Evolutionary conservation across 2,113 vertebrate species (phyloP), one percentile per base, ranked within the genome.

Genomic region (Xenus cinereus): DNA sequence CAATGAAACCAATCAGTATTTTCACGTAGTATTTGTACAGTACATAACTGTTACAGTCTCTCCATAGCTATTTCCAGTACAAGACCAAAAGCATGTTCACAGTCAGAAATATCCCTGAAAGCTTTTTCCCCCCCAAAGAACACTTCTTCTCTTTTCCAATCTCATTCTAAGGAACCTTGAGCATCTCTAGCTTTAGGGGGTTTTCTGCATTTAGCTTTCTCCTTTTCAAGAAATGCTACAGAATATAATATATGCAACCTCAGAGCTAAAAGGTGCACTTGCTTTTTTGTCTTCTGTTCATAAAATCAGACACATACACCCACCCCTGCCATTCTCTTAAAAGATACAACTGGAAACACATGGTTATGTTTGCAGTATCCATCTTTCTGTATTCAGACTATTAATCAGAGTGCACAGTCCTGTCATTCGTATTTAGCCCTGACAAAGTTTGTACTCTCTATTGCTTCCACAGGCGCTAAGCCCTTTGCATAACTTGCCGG

Each of bases 201-300:
- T 88, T 91, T 94, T 87, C 35, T 93, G 71, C 82, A 96, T 77
- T 95, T 85, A 76, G 46, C 33, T 69, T 53, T 87, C 71, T 79
- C 28, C n/a, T 87, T 39, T 37, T 57, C 66, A 51, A 82, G 53
- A 73, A 39, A 62, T 53, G 56, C 16, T 64, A 37, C 59, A 77
- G 63, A 82, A 69, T 16, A 20, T 59, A 80, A 59, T 12, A 46
- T 27, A 59, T 26, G 15, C 63, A 87, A 41, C n/a, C 37, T 80
- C 67, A 77, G 51, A 93, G 27, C n/a, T 74, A 63, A 7, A 35
- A 83, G 28, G 26, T 32, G 15, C 37, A 46, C 63, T 93, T 6
- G 0, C 1, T 48, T 48, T 76, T 74, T 56, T 18, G 23, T 60
- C n/a, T 60, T 54, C 46, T 56, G 27, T 9, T 41, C 26, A 15